Conservation (phyloP, 2,888 invertebrate species). For the Strigamia crassipes region DNA sequence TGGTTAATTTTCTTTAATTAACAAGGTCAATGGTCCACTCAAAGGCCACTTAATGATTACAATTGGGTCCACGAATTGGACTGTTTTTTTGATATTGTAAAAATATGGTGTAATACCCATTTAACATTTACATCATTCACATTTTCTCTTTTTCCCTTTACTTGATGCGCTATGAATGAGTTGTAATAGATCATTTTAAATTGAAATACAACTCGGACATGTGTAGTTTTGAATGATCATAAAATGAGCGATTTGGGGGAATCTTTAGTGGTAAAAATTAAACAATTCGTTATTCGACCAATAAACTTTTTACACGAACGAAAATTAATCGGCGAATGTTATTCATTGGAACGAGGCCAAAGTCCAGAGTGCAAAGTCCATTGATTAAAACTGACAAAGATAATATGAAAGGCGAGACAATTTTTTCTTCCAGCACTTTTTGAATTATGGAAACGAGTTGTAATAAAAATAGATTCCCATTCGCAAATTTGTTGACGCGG, state of each 20-base stretch:
- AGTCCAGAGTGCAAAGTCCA: conserved; percentile 5
- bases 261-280: background rate
- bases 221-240: background rate
- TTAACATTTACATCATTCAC: background rate
- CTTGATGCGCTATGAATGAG: too few relatives aligned
- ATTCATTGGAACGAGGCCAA: background rate
- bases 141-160: too few relatives aligned
- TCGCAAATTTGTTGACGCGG: background rate
- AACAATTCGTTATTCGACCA: background rate
- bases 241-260: background rate
- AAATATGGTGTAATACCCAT: background rate
- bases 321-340: conserved; percentile 12
- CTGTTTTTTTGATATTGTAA: background rate
- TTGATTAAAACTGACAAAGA: conserved; percentile 17
- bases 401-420: conserved; percentile 11
- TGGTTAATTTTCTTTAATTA: background rate
- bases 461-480: conserved; percentile 7
- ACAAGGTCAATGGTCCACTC: background rate
- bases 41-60: background rate
- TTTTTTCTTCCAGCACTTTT: background rate
- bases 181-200: too few relatives aligned
- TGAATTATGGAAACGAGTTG: background rate
- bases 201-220: too few relatives aligned
- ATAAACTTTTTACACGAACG: background rate
- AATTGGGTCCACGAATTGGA: background rate